Conservation (phyloP, 2,113 vertebrate species). For the Isichthys henryi region DNA sequence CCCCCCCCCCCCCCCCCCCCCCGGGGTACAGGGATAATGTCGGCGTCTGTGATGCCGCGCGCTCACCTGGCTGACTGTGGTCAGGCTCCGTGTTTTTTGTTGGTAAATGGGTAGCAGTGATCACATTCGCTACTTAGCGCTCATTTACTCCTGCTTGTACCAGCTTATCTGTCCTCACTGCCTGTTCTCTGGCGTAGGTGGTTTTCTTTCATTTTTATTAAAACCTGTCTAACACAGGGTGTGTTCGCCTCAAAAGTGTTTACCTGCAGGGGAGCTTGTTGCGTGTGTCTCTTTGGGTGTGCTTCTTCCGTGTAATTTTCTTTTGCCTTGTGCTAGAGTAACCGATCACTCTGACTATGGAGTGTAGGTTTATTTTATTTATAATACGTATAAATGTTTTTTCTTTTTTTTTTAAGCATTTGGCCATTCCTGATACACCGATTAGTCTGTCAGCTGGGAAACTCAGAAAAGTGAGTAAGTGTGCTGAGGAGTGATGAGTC, state of each 20-base stretch:
- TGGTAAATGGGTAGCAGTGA: neutral
- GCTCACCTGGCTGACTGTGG: conserved; percentile 2
- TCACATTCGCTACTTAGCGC: neutral
- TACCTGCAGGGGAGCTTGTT: conserved; percentile 14
- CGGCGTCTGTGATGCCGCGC: neutral
- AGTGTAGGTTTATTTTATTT: conserved; percentile 17
- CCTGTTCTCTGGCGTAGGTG: neutral
- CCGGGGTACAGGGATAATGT: neutral
- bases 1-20: no score
- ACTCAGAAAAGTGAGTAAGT: neutral
- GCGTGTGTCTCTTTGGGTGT: conserved; percentile 9
- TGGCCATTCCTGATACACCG: conserved; percentile 20
- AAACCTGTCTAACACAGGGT: conserved; percentile 3
- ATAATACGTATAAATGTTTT: neutral
- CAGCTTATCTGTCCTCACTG: neutral
- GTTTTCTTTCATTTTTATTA: conserved; percentile 6
- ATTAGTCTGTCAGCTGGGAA: neutral
- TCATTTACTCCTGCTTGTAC: neutral
- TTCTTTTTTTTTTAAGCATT: neutral
- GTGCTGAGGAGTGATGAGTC: neutral
- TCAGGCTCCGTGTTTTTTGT: neutral
- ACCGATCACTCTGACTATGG: conserved; percentile 46
- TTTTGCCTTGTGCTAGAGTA: conserved; percentile 30
- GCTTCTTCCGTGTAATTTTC: conserved; percentile 31
- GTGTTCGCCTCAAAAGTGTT: neutral